Evolutionary conservation across 2,113 vertebrate species (phyloP).

Genomic region (Mastomys coucha): DNA sequence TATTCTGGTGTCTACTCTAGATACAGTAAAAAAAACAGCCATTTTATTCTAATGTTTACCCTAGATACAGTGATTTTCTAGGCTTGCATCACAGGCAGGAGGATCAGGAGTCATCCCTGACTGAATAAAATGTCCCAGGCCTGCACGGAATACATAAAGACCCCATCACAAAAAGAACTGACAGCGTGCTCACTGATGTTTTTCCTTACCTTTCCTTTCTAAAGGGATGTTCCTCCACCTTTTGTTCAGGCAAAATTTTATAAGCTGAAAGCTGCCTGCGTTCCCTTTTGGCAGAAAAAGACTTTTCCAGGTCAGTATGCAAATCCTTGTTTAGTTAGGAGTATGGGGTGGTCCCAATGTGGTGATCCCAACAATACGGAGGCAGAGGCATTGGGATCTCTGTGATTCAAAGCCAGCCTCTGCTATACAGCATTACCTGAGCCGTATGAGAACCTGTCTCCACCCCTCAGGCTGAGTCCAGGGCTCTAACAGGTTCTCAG

Average conservation of each 20-base stretch:
- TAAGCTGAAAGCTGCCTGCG: constrained; percentile 82
- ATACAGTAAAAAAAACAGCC: neutral
- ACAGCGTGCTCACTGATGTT: neutral
- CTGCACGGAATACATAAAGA: neutral
- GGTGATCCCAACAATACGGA: neutral
- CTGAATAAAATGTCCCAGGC: neutral
- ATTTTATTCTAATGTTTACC: neutral
- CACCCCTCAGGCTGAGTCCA: no score
- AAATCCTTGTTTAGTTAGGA: neutral
- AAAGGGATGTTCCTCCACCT: constrained; percentile 82
- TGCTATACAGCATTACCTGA: neutral
- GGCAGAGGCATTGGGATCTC: neutral
- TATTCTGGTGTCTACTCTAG: neutral
- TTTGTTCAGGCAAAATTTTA: constrained; percentile 84
- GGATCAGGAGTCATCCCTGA: no score
- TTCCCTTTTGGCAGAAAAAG: constrained; percentile 86
- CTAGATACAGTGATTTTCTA: neutral
- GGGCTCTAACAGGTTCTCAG: fast-evolving
- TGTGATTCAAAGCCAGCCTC: neutral
- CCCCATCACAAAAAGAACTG: neutral
- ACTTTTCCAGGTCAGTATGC: constrained; percentile 86
- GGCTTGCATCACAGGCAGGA: neutral
- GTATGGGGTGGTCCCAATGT: neutral
- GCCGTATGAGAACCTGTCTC: neutral
- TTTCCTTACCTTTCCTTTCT: constrained; percentile 58